Evolutionary conservation across 2,113 vertebrate genomes (phyloP), one percentile per base, ranked within the genome.

Genomic region (Eulemur rufifrons): DNA sequence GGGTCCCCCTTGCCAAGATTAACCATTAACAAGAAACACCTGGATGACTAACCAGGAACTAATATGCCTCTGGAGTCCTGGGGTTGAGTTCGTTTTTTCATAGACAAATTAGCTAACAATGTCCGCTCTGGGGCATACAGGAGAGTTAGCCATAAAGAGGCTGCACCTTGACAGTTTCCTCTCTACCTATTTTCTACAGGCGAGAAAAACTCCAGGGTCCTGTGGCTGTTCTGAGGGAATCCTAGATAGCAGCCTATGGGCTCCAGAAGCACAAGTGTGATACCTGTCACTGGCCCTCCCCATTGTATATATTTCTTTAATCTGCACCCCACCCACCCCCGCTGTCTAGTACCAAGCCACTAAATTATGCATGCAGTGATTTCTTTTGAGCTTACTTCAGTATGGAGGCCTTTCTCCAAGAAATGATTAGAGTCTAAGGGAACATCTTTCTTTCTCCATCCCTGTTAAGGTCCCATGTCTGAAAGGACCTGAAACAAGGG

Each of bases 201-300:
- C n/a, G 88, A 96, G 59, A 71, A 96, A 96, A 96, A 61, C 8
- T 92, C 25, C 47, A 68, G 9, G 8, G 37, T 61, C 37, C 54
- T 81, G 27, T 83, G 77, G 8, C 47, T 95, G 0, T 95, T 94
- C 66, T 92, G 45, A 94, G 21, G 32, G 34, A 80, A 63, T 73
- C 61, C 27, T 56, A 95, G 27, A 47, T 47, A 85, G 34, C 52
- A 89, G 21, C 47, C n/a, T 66, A 1, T 47, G 25, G n/a, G 11
- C 50, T 88, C 52, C 42, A 61, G 78, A 84, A 89, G 21, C 37
- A 80, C 25, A 64, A 42, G 69, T 81, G 15, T 93, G n/a, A 78
- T 81, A 20, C 50, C 20, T 52, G 13, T 61, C 39, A 56, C 50
- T 91, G 18, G 23, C 39, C 15, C 21, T 69, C 5, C 47, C 9